Evolutionary conservation across 2,888 invertebrate genomes (phyloP), one percentile per base, ranked within the genome.

Genomic region (Halocaridina rubra): DNA sequence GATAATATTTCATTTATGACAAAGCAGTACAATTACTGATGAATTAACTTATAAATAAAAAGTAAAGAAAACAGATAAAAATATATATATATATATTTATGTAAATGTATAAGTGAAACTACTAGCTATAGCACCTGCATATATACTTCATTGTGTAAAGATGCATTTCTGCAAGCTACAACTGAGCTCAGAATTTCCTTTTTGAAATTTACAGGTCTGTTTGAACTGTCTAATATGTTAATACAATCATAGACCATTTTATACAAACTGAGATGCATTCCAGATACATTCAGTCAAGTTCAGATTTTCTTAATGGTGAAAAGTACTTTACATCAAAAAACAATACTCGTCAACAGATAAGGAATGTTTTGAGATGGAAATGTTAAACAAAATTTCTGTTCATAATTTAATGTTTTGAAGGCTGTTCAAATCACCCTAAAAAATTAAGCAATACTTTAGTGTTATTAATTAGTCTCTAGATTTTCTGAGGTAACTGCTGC

Each of bases 111-210:
- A n/a, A n/a, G n/a, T n/a, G 77, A 77, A 39, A 71, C 69, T 84
- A 84, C 57, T 59, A 75, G 77, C 77, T 72, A 84, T 84, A 84
- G 82, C 82, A 84, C 82, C 82, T 84, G 82, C 72, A 78, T 69
- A 71, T 22, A 59, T 71, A 24, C 72, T 22, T 19, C 46, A 27
- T 67, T 57, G 82, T 78, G 39, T 72, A 78, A 33, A 71, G 46
- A 61, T 84, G 82, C 77, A 61, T 39, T 32, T 74, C 59, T 72
- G 59, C 39, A 72, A 76, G 82, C 61, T 30, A 71, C 29, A 53
- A 77, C 27, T 71, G 22, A 4, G 53, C 30, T 53, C 46, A 57
- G 71, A 22, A 27, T 39, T 39, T 72, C 39, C 24, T 19, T 72
- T 30, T 39, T 30, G 13, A 33, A 29, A 67, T 39, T 22, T 39